Evolutionary conservation across 2,113 vertebrate genomes (phyloP).

Genomic region (Anhinga anhinga): DNA sequence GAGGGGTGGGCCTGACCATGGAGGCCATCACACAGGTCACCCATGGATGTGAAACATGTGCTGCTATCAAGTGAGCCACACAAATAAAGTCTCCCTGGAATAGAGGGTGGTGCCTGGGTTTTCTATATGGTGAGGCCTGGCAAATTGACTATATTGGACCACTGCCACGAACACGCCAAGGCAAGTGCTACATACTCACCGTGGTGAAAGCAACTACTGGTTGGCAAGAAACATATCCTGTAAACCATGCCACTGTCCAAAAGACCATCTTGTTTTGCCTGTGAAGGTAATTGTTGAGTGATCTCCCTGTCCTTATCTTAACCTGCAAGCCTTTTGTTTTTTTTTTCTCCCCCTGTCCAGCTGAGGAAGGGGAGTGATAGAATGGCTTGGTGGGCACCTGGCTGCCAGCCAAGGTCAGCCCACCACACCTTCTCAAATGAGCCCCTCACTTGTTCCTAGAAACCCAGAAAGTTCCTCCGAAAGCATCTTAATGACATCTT

Average conservation of each 20-base stretch:
- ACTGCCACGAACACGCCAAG: neutral
- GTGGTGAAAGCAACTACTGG: neutral
- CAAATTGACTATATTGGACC: neutral
- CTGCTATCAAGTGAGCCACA: neutral
- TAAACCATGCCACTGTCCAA: neutral
- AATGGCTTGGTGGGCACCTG: neutral
- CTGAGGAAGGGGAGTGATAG: neutral
- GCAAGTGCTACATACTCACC: neutral
- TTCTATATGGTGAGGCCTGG: neutral
- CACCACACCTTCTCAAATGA: neutral
- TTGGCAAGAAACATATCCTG: neutral
- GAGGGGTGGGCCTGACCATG: neutral
- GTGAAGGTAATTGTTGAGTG: neutral
- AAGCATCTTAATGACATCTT: neutral
- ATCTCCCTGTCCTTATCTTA: neutral
- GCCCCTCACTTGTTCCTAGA: neutral
- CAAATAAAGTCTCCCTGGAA: neutral
- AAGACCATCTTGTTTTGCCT: neutral
- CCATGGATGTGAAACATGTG: neutral
- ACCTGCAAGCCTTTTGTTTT: fast-evolving
- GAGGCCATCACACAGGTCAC: neutral
- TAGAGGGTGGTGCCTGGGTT: neutral
- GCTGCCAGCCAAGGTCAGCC: neutral
- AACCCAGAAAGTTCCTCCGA: neutral
- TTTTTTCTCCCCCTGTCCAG: neutral